These are phyloP conservation scores for Trichonephila inaurata DNA, from an alignment of 1,140 invertebrate species.

Conservation along the genomic window DNA sequence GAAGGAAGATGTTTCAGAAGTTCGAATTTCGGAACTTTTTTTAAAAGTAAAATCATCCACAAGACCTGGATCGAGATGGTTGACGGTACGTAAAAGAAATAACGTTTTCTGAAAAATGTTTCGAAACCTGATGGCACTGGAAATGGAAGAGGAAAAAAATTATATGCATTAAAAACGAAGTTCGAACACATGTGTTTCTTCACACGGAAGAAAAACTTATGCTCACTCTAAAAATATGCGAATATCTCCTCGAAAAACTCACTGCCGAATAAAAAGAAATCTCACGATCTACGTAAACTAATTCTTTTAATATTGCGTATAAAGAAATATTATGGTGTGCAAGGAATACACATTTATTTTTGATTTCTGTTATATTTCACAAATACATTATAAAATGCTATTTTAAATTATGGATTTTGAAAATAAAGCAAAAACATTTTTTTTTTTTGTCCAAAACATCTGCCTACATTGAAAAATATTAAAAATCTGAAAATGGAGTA, in stretches of 20 bases:
- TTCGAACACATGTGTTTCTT: slow-evolving; percentile 5
- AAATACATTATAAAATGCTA: no score
- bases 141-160: neutral
- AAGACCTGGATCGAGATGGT: neutral
- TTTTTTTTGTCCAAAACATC: no score
- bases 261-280: no score
- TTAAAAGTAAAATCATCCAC: neutral
- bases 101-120: neutral
- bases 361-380: no score
- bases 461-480: no score
- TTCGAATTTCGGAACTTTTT: neutral
- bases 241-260: neutral
- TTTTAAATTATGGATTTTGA: no score
- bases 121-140: neutral
- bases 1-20: neutral
- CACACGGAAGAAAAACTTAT: slow-evolving; percentile 11
- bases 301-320: no score
- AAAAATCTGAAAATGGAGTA: no score
- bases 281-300: no score
- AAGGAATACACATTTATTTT: no score
- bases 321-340: no score
- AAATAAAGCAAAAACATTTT: no score
- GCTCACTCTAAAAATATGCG: neutral
- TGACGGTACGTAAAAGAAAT: neutral
- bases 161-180: slow-evolving; percentile 25